These are phyloP conservation scores for Seriola rivoliana DNA, from an alignment of 2,113 vertebrate species.

Conservation along the genomic window DNA sequence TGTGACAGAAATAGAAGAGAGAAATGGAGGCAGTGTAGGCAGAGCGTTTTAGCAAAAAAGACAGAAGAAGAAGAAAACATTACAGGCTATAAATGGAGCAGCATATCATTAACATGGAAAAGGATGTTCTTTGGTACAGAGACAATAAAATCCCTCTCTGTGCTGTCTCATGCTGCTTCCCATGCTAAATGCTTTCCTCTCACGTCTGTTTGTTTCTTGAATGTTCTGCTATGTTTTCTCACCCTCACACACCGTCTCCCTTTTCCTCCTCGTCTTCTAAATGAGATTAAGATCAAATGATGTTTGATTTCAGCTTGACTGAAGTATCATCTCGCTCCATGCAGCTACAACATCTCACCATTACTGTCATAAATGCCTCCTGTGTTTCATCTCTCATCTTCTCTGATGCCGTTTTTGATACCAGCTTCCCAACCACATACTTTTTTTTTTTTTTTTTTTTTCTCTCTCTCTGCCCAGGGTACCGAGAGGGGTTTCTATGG, in stretches of 20 bases:
- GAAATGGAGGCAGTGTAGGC: slow-evolving; percentile 24
- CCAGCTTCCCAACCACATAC: slow-evolving; percentile 23
- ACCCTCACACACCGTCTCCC: not conserved
- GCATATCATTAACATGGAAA: slow-evolving; percentile 53
- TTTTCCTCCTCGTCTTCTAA: not conserved
- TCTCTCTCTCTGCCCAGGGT: slow-evolving; percentile 83
- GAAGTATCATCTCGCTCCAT: slow-evolving; percentile 22
- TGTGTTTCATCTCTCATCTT: slow-evolving; percentile 20
- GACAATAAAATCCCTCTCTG: not conserved
- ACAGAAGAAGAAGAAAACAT: slow-evolving; percentile 29
- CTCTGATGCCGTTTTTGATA: slow-evolving; percentile 25
- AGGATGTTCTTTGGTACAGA: slow-evolving; percentile 28
- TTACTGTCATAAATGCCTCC: slow-evolving; percentile 22
- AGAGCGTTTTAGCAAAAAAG: slow-evolving; percentile 53
- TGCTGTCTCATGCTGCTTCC: slow-evolving; percentile 43
- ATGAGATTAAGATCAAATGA: slow-evolving; percentile 30
- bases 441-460: not conserved
- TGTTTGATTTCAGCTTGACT: slow-evolving; percentile 36
- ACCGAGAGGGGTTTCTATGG: slow-evolving; percentile 96
- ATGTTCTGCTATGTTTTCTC: slow-evolving; percentile 7
- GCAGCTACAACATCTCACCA: slow-evolving; percentile 15
- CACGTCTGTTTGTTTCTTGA: slow-evolving; percentile 26
- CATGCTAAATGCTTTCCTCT: not conserved
- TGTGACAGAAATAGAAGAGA: slow-evolving; percentile 19
- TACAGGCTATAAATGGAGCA: slow-evolving; percentile 47